phyloP scores from a whole-genome alignment of 1,140 invertebrate genomes.

The Drosophila kurseongensis region DNA sequence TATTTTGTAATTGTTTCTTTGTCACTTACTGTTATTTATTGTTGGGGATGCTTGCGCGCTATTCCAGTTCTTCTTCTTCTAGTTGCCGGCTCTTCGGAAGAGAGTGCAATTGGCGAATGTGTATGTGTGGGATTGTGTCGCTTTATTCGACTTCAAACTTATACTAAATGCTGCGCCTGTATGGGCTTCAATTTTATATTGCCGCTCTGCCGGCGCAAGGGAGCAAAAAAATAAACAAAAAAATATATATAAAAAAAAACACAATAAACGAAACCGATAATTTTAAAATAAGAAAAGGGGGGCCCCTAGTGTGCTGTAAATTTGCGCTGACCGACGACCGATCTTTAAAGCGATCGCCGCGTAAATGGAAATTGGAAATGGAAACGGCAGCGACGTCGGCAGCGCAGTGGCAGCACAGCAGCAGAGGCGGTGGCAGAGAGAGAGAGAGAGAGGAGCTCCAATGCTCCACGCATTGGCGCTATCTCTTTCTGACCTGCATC shows the following conservation, averaged over 20 bases:
- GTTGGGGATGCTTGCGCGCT: constrained; percentile 12
- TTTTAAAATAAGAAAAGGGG: constrained; percentile 40
- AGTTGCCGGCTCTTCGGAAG: constrained; percentile 17
- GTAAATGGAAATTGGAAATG: constrained; percentile 71
- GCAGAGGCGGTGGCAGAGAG: constrained; percentile 5
- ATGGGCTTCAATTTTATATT: constrained; percentile 79
- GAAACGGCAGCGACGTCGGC: constrained; percentile 46
- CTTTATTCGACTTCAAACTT: constrained; percentile 52
- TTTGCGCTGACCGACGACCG: constrained; percentile 73
- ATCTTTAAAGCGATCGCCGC: constrained; percentile 75
- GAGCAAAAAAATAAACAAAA: constrained; percentile 46
- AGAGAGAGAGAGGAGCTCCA: constrained; percentile 4
- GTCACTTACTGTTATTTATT: constrained; percentile 26
- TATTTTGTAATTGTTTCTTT: not conserved
- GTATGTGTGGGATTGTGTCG: constrained; percentile 45
- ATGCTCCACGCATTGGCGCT: constrained; percentile 12
- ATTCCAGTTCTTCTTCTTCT: constrained; percentile 1
- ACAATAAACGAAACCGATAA: constrained; percentile 57
- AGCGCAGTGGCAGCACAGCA: constrained; percentile 18
- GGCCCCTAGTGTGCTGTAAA: constrained; percentile 36
- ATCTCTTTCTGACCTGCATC: constrained; percentile 24
- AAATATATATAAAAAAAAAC: constrained; percentile 15
- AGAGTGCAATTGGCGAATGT: constrained; percentile 14
- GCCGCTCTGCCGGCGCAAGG: constrained; percentile 52
- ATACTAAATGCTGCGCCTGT: constrained; percentile 76